Evolutionary conservation across 2,113 vertebrate species (phyloP).

Genomic region (Megatriorchis doriae): DNA sequence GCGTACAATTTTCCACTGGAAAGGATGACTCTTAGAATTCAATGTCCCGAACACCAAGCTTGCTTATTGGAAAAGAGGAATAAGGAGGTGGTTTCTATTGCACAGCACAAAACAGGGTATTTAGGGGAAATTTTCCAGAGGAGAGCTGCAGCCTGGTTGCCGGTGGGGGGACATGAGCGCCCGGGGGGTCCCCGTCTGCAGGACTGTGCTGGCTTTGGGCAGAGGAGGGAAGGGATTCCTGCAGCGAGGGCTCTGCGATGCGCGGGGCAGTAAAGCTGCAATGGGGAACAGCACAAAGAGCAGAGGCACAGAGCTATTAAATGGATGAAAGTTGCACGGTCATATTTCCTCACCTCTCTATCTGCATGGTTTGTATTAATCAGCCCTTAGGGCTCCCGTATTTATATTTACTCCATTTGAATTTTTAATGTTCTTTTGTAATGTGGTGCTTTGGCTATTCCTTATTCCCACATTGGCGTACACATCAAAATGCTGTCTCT

Average conservation of each 20-base stretch:
- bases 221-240: neutral
- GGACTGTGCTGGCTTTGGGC: neutral
- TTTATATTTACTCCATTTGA: neutral
- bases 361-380: too few relatives aligned
- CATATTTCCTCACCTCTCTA: accelerated
- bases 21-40: neutral
- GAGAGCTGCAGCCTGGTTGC: neutral
- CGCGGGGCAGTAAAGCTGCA: neutral
- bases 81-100: neutral
- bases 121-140: neutral
- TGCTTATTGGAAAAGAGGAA: neutral
- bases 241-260: neutral
- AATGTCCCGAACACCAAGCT: accelerated
- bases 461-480: neutral
- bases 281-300: neutral
- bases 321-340: accelerated
- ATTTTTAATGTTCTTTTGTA: neutral
- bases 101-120: neutral
- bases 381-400: neutral
- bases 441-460: neutral
- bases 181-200: accelerated
- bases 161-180: accelerated
- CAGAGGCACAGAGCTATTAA: too few relatives aligned
- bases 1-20: neutral
- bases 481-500: neutral